Percentiles rank a stretch among this genome's conserved stretches.
Conservation (phyloP, 2,888 invertebrate genomes). For the Cerastis leucographa region DNA sequence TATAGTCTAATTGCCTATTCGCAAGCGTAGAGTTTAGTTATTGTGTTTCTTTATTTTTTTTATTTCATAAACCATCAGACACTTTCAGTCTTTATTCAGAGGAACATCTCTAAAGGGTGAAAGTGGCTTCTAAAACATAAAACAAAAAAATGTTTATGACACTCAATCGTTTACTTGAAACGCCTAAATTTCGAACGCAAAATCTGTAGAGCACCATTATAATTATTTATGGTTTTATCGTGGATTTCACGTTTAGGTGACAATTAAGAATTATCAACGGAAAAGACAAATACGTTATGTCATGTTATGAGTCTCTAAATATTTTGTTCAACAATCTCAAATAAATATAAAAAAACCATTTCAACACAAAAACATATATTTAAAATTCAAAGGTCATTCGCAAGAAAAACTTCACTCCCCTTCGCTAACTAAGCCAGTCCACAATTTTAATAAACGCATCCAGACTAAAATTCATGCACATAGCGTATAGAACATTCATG, state of each 20-base stretch:
- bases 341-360: neutral
- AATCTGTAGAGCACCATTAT: neutral
- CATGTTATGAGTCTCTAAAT: neutral
- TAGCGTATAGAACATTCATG: conserved; percentile 71
- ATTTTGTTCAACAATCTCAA: neutral
- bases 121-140: neutral
- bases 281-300: neutral
- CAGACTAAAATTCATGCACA: conserved; percentile 62
- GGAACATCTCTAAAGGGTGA: neutral
- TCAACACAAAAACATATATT: neutral
- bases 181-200: neutral
- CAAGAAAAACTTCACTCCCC: conserved; percentile 13
- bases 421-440: conserved; percentile 49
- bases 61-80: no score
- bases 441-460: conserved; percentile 58
- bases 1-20: neutral
- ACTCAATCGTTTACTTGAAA: neutral
- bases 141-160: no score
- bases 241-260: no score
- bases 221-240: neutral
- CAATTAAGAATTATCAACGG: neutral
- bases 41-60: no score
- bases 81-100: neutral
- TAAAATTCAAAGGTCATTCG: conserved; percentile 21
- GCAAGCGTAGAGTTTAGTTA: no score